Evolutionary conservation across 1,140 invertebrate genomes (phyloP), one percentile per base, ranked within the genome.

Genomic region (Drosophila grimshawi): DNA sequence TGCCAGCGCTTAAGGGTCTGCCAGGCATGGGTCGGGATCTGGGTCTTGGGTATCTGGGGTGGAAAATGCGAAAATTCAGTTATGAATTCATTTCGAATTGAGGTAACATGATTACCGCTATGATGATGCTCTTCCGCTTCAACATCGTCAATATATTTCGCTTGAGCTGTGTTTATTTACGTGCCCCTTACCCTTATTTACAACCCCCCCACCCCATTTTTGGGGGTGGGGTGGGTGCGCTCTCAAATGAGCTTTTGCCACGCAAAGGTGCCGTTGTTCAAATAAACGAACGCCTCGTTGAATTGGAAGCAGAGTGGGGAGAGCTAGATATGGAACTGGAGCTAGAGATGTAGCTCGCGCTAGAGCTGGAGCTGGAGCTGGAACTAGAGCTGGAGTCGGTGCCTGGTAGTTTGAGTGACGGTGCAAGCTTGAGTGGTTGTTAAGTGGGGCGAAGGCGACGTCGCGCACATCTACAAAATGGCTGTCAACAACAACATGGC

Each of bases 51-150:
- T 48, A 56, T 60, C 41, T 68, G 49, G 70, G 64, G 64, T 59
- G 61, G 65, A 78, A 83, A 85, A 85, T 85, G 81, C 77, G 86
- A 82, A 91, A 91, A 91, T 91, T 91, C 89, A 91, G 89, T 91
- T 91, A 91, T 91, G 89, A 91, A 91, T 91, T 91, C 89, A 91
- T 91, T 91, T 91, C 89, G 89, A 91, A 91, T 91, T 91, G 89
- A 91, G 89, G 88, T 88, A 91, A 91, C 90, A 91, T 91, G 83
- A 91, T 91, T 91, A 91, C 89, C 89, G 83, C 89, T 91, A 91
- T 91, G 89, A 88, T 91, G 88, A 90, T 81, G 78, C 78, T 86
- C 78, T 89, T 85, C 80, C 86, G 82, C 82, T 86, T 86, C 82
- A 86, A 86, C 82, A 86, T 86, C 82, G 82, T 76, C 82, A 86